These are phyloP conservation scores for Murina feae DNA, from an alignment of 2,113 vertebrate species.

Conservation along the genomic window DNA sequence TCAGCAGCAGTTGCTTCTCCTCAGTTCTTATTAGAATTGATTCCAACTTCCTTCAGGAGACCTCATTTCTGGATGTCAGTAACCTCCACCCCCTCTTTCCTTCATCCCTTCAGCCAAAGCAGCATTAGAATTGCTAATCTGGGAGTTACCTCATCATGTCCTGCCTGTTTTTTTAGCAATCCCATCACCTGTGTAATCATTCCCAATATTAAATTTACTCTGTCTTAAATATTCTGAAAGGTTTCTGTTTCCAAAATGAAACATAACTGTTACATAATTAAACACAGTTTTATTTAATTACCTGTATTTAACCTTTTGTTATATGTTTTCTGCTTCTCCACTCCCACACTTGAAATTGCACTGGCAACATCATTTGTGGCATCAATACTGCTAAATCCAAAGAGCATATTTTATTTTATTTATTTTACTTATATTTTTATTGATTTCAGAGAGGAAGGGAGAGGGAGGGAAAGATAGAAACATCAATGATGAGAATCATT, in stretches of 20 bases:
- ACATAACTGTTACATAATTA: not conserved
- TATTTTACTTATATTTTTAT: no score
- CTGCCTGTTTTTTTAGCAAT: not conserved
- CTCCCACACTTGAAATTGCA: not conserved
- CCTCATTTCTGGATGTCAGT: not conserved
- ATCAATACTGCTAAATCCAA: not conserved
- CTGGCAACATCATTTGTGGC: not conserved
- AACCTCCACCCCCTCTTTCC: not conserved
- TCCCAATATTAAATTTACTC: not conserved
- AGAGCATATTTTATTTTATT: not conserved
- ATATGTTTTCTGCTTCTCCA: not conserved
- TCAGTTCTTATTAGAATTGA: not conserved
- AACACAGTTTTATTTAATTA: not conserved
- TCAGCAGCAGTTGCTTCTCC: not conserved
- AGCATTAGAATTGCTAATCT: not conserved
- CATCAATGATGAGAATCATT: no score
- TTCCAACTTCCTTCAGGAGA: not conserved
- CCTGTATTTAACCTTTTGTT: not conserved
- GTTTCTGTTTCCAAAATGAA: not conserved
- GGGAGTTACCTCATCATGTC: not conserved
- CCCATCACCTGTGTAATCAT: not conserved
- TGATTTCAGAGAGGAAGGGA: no score
- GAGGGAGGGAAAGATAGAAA: no score
- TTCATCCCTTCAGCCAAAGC: not conserved
- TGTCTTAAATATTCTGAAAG: not conserved